Percentiles rank a stretch among this genome's conserved stretches.
These are phyloP conservation scores for Amphipyra tragopoginis DNA, from an alignment of 2,888 invertebrate genomes.

Conservation along the genomic window DNA sequence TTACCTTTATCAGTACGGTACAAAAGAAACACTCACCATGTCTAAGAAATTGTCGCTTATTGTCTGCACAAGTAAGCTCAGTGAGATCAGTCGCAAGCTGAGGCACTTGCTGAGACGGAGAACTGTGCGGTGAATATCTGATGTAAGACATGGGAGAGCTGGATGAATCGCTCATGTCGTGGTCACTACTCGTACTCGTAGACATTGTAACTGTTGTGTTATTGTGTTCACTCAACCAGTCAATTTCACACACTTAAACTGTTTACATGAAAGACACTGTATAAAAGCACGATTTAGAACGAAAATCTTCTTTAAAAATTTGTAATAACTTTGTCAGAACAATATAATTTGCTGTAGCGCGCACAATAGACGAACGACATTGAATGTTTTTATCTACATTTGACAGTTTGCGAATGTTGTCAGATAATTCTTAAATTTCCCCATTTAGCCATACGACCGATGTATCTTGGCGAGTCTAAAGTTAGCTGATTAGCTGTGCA, in stretches of 20 bases:
- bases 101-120: conserved; percentile 82
- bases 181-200: conserved; percentile 75
- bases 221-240: conserved; percentile 13
- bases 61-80: conserved; percentile 72
- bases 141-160: conserved; percentile 73
- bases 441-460: too few species aligned
- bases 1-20: conserved; percentile 13
- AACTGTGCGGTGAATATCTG: conserved; percentile 75
- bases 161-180: conserved; percentile 77
- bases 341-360: neutral
- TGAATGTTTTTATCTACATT: conserved; percentile 40
- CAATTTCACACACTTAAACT: conserved; percentile 11
- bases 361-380: conserved; percentile 10
- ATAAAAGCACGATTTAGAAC: conserved; percentile 4
- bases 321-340: conserved; percentile 1
- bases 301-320: neutral
- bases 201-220: conserved; percentile 52
- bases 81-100: conserved; percentile 75
- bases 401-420: conserved; percentile 47
- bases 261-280: conserved; percentile 10
- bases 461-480: too few species aligned
- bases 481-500: too few species aligned
- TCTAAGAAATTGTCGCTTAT: conserved; percentile 45
- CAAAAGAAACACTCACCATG: conserved; percentile 55
- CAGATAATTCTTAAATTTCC: conserved; percentile 11